A percentile compares a stretch with the other conserved stretches of the same genome.
Conservation (phyloP, 2,797 vertebrate species). For the Podargus strigoides region DNA sequence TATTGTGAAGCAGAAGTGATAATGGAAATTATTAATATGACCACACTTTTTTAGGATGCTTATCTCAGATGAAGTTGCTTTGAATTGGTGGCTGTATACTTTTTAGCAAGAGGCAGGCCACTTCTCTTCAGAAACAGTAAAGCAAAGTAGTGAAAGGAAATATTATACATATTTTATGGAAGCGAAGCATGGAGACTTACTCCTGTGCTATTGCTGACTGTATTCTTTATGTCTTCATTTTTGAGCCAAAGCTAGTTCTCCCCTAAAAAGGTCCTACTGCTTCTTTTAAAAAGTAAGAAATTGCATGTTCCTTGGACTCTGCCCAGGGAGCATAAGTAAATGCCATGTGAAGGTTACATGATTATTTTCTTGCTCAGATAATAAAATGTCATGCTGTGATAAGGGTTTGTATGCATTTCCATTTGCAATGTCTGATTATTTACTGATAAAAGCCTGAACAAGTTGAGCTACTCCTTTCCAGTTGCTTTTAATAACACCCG, state of each 20-base stretch:
- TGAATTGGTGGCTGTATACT: background rate
- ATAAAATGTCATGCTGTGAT: background rate
- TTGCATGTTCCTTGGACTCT: background rate
- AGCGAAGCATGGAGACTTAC: background rate
- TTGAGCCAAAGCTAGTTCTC: background rate
- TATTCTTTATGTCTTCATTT: background rate
- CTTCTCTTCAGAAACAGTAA: background rate
- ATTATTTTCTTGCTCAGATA: background rate
- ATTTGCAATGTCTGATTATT: background rate
- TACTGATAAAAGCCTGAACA: background rate
- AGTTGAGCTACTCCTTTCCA: background rate
- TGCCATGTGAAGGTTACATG: constrained; percentile 20
- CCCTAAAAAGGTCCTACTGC: background rate
- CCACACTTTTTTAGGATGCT: background rate
- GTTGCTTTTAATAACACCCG: background rate
- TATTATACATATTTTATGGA: background rate
- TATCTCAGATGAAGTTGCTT: background rate
- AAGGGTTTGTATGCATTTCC: constrained; percentile 23
- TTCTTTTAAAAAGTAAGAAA: background rate
- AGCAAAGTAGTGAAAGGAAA: background rate
- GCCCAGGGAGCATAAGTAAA: background rate
- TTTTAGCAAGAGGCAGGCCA: background rate
- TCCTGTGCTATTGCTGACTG: background rate
- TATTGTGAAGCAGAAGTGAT: background rate
- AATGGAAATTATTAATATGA: background rate